These are phyloP conservation scores for Drosophila guanche DNA, from an alignment of 1,140 invertebrate genomes.

Conservation along the genomic window DNA sequence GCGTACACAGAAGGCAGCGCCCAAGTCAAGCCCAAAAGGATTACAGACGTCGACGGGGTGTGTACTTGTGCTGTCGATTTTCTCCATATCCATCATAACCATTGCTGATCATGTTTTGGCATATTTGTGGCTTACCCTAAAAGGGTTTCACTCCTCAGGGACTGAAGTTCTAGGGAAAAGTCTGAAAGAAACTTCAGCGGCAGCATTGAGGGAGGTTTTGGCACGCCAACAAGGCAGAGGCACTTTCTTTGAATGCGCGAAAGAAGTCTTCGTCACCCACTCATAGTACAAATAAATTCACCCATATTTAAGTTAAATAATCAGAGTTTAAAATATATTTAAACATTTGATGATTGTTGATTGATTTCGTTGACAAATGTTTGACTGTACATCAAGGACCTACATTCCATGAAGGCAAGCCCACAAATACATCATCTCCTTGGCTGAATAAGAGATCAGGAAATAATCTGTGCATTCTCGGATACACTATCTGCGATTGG, in stretches of 20 bases:
- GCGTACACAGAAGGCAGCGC: conserved; percentile 35
- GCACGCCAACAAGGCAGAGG: neutral
- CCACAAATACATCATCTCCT: conserved; percentile 10
- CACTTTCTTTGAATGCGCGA: no score
- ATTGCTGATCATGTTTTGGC: conserved; percentile 74
- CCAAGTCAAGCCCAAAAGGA: conserved; percentile 64
- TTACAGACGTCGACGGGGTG: conserved; percentile 46
- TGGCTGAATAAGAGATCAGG: conserved; percentile 14
- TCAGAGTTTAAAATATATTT: neutral
- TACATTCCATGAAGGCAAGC: neutral
- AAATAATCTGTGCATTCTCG: conserved; percentile 14
- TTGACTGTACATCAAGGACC: neutral
- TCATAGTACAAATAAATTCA: no score
- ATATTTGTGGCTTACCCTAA: conserved; percentile 65
- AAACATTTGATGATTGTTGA: neutral
- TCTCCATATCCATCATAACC: conserved; percentile 15
- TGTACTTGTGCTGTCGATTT: conserved; percentile 35
- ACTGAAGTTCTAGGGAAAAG: conserved; percentile 24
- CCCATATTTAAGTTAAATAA: no score
- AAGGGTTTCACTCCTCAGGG: conserved; percentile 29
- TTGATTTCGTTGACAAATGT: neutral
- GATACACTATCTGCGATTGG: conserved; percentile 23
- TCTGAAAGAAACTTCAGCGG: conserved; percentile 1
- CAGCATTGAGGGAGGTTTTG: neutral
- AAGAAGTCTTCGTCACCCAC: no score